Base-by-base conservation (phyloP, 2,797 vertebrate genomes). In the Ceryle rudis region DNA sequence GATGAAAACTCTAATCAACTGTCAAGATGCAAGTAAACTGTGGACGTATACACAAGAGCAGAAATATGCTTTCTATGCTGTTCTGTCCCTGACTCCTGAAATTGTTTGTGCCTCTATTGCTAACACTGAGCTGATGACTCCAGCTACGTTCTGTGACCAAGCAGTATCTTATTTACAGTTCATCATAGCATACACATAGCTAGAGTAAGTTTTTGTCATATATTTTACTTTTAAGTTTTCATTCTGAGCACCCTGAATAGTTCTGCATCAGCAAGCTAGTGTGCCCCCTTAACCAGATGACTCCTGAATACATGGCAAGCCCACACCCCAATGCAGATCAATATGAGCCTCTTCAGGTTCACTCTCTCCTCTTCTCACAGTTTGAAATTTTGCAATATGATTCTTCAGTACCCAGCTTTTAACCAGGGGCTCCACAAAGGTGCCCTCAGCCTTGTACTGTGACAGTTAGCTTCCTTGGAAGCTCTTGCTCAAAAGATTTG, bases 161-260 rank as follows among this genome's bases (percentile, higher is more conserved):
- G 70, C 33, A 86, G 4, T 33, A 69, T 25, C 39, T 77, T 62
- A 26, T 22, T 83, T 65, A 81, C n/a, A 54, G 57, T 33, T 86
- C 46, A 70, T 6, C 14, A 25, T 0, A 58, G 14, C 0, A 0
- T 13, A 54, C 1, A 1, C 21, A 72, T 2, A 69, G 22, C 29
- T 46, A 29, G 19, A 35, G 41, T 61, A 44, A 65, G 12, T 64
- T 81, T 57, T 46, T 9, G 16, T n/a, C 26, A 22, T 10, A 22
- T 9, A 31, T 28, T 55, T 41, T 75, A 33, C 42, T 39, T 57
- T 8, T 23, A 49, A 20, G 18, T 64, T 87, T 67, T 75, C 28
- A 41, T 51, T 90, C 44, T 58, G 37, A 90, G 28, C 55, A 70
- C 35, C 29, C n/a, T 51, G 35, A 62, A 72, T 6, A 46, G n/a